These are phyloP conservation scores for Prunella fulvescens DNA, from an alignment of 2,113 vertebrate genomes.

Conservation along the genomic window DNA sequence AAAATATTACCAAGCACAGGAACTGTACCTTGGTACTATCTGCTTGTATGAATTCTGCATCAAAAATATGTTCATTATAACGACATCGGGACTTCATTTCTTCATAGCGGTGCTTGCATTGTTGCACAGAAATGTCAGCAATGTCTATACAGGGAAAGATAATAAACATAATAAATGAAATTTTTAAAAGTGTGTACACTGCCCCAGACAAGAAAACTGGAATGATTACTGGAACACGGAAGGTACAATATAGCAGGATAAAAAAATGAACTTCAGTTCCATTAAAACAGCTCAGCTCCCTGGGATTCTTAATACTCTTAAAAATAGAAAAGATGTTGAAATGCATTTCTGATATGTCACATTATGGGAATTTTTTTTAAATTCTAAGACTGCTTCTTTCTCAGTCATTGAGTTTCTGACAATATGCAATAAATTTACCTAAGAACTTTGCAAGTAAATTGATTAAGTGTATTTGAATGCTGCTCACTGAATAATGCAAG, in stretches of 20 bases:
- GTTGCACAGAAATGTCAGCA: constrained; percentile 89
- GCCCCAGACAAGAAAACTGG: neutral
- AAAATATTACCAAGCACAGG: neutral
- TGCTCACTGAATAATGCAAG: neutral
- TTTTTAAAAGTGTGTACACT: neutral
- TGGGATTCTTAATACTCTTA: neutral
- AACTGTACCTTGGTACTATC: constrained; percentile 88
- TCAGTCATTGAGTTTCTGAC: neutral
- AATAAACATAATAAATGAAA: neutral
- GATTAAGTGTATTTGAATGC: neutral
- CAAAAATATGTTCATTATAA: constrained; percentile 80
- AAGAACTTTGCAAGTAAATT: neutral
- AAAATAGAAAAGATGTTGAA: neutral
- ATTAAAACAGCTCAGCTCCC: neutral
- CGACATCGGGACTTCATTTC: constrained; percentile 85
- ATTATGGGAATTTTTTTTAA: neutral
- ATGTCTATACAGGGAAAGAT: constrained; percentile 76
- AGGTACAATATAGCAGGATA: neutral
- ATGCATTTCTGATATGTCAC: neutral
- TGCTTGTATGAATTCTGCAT: constrained; percentile 89
- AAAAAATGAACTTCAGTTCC: neutral
- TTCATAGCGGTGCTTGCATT: constrained; percentile 89
- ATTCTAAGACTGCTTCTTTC: neutral
- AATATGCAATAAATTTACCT: neutral
- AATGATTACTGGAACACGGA: neutral